Conservation (phyloP, 1,140 invertebrate species). For the Diabrotica virgifera region DNA sequence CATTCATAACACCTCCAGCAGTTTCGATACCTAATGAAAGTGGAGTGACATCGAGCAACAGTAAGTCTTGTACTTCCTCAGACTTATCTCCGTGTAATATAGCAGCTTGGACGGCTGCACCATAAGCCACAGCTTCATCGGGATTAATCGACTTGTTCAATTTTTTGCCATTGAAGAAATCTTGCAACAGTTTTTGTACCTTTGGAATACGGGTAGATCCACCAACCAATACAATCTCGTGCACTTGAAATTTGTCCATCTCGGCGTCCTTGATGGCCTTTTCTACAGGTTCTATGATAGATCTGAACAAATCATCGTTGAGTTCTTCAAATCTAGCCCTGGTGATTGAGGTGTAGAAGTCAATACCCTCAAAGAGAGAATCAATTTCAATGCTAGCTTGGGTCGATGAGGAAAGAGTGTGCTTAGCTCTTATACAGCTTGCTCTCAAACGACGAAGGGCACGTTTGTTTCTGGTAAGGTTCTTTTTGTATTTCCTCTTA, state of each 20-base stretch:
- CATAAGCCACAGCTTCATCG: slow-evolving; percentile 91
- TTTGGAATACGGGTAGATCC: slow-evolving; percentile 99
- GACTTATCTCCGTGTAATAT: slow-evolving; percentile 94
- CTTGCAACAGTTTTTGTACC: slow-evolving; percentile 90
- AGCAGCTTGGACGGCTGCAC: slow-evolving; percentile 87
- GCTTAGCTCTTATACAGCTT: slow-evolving; percentile 93
- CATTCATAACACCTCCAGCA: slow-evolving; percentile 95
- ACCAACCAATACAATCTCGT: slow-evolving; percentile 96
- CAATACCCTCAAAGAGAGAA: slow-evolving; percentile 91
- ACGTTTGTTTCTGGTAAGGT: slow-evolving; percentile 84
- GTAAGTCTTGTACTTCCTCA: slow-evolving; percentile 82
- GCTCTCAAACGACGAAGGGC: slow-evolving; percentile 88
- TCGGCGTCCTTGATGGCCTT: slow-evolving; percentile 92
- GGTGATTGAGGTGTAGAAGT: slow-evolving; percentile 94
- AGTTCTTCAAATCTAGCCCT: slow-evolving; percentile 93
- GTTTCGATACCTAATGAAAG: slow-evolving; percentile 96
- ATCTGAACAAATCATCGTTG: slow-evolving; percentile 87
- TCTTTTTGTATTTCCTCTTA: slow-evolving; percentile 96
- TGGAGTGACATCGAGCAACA: slow-evolving; percentile 91
- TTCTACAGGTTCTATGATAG: slow-evolving; percentile 93
- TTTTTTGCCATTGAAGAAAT: slow-evolving; percentile 97
- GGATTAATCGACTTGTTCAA: slow-evolving; percentile 97
- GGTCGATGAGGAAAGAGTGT: slow-evolving; percentile 90
- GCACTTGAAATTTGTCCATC: slow-evolving; percentile 85
- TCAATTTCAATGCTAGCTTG: slow-evolving; percentile 95